Percentiles rank a stretch among this genome's conserved stretches.
These are phyloP conservation scores for Neodon shergylaensis DNA, from an alignment of 2,113 vertebrate genomes.

Conservation along the genomic window DNA sequence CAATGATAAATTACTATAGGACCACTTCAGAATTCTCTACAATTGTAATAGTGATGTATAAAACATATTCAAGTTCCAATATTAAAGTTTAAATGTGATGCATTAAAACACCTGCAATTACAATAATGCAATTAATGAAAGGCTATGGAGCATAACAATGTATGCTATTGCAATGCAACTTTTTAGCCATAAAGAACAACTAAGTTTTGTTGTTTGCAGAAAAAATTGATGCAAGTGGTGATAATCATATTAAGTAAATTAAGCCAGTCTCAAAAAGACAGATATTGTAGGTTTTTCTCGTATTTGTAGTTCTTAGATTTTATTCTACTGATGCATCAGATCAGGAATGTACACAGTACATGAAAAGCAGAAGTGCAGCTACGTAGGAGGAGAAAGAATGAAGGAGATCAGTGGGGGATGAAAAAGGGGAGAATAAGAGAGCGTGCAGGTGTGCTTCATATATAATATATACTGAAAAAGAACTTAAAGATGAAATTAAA, in stretches of 20 bases:
- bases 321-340: neutral
- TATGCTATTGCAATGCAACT: neutral
- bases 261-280: neutral
- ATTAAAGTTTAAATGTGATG: neutral
- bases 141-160: neutral
- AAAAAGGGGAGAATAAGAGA: neutral
- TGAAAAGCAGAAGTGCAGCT: neutral
- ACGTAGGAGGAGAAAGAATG: neutral
- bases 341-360: neutral
- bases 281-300: neutral
- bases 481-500: neutral
- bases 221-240: neutral
- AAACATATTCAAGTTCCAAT: neutral
- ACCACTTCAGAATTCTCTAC: neutral
- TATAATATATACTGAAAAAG: neutral
- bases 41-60: neutral
- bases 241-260: neutral
- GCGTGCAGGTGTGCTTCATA: neutral
- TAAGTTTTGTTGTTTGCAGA: neutral
- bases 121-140: neutral
- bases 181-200: neutral
- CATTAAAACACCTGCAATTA: neutral
- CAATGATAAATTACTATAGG: neutral
- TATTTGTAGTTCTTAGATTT: neutral
- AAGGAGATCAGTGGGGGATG: neutral